Evolutionary conservation across 2,113 vertebrate species (phyloP).

Genomic region (Sceloporus undulatus): DNA sequence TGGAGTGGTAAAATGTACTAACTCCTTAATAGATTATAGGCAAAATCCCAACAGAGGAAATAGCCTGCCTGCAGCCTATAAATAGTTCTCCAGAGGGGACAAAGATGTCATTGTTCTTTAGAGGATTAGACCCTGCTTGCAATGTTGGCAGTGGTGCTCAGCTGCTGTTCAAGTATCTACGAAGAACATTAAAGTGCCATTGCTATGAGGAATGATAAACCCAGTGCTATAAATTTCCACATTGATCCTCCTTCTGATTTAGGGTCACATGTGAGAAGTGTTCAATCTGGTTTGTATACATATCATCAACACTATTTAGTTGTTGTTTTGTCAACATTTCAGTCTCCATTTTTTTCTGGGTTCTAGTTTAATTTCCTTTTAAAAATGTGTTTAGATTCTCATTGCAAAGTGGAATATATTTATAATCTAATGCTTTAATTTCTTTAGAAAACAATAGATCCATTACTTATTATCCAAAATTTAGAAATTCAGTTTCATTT

Average conservation of each 20-base stretch:
- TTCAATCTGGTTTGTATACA: conserved; percentile 31
- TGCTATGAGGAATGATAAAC: conserved; percentile 23
- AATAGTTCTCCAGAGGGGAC: conserved; percentile 64
- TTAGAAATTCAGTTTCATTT: neutral
- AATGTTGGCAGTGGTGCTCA: conserved; percentile 64
- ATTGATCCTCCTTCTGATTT: neutral
- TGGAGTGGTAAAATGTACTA: conserved; percentile 18
- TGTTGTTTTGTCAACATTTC: fast-evolving
- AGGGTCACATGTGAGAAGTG: conserved; percentile 34
- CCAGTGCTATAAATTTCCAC: neutral
- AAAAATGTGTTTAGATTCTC: neutral
- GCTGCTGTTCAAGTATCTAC: conserved; percentile 56
- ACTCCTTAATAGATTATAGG: conserved; percentile 19
- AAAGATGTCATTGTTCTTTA: conserved; percentile 66
- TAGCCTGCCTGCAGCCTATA: conserved; percentile 55
- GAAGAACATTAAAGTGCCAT: conserved; percentile 49
- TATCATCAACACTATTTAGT: neutral
- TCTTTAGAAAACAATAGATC: neutral
- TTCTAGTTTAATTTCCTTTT: neutral
- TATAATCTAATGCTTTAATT: neutral
- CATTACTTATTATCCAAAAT: neutral
- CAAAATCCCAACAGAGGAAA: conserved; percentile 59
- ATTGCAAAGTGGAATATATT: neutral
- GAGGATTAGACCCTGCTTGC: conserved; percentile 62
- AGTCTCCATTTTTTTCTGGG: neutral